Evolutionary conservation across 2,113 vertebrate species (phyloP).

Genomic region (Clarias magur): DNA sequence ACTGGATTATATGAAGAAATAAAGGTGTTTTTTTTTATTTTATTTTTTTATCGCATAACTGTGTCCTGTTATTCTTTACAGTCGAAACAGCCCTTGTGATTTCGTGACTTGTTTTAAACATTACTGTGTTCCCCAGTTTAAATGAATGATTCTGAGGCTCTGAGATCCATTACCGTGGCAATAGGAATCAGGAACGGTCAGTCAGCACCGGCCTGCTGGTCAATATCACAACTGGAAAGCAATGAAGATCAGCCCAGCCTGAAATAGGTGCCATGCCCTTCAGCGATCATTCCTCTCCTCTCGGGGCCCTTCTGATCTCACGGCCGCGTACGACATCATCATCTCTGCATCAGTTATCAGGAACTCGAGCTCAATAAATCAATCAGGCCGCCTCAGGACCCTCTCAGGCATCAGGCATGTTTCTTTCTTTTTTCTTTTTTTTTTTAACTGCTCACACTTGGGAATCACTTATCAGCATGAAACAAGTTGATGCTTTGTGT

Average conservation of each 20-base stretch:
- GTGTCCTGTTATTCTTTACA: no score
- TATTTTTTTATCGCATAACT: no score
- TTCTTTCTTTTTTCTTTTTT: conserved; percentile 42
- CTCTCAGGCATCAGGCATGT: conserved; percentile 60
- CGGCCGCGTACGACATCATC: conserved; percentile 63
- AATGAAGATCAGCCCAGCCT: conserved; percentile 41
- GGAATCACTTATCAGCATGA: conserved; percentile 68
- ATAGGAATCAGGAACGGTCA: not conserved
- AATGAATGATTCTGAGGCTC: conserved; percentile 5
- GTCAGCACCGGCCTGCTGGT: conserved; percentile 25
- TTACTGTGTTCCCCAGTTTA: not conserved
- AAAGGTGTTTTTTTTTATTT: no score
- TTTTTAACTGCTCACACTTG: conserved; percentile 64
- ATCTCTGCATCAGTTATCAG: conserved; percentile 68
- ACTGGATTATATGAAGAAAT: no score
- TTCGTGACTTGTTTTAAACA: not conserved
- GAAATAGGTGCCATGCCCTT: conserved; percentile 56
- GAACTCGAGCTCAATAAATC: conserved; percentile 72
- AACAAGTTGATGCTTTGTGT: conserved; percentile 66
- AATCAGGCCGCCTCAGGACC: conserved; percentile 58
- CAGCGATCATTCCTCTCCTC: conserved; percentile 28
- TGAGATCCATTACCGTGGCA: not conserved
- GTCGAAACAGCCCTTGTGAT: not conserved
- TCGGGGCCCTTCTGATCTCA: conserved; percentile 45
- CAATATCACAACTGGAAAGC: conserved; percentile 55